Evolutionary conservation across 2,113 vertebrate genomes (phyloP).

Genomic region (Amblyopsis rosae): DNA sequence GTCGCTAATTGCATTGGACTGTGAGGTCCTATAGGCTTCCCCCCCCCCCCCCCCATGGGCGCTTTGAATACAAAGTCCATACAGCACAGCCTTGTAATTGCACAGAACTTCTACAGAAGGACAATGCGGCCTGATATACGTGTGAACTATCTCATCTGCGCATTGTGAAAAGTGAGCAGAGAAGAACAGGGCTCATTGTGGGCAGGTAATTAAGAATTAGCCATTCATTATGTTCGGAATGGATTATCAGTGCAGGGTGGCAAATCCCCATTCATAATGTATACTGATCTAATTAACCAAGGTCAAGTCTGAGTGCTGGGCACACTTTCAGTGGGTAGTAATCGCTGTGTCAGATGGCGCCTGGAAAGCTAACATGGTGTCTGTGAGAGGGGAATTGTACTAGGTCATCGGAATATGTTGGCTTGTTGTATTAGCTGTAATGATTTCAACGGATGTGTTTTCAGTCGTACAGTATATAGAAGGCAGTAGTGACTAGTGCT

Average conservation of each 20-base stretch:
- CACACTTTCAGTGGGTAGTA: not conserved
- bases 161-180: not conserved
- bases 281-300: not conserved
- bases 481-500: no score
- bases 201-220: conserved; percentile 5
- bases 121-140: not conserved
- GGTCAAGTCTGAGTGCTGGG: not conserved
- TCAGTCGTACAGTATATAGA: no score
- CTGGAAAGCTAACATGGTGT: not conserved
- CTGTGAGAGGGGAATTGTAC: not conserved
- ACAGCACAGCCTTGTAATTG: no score
- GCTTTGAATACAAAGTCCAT: no score
- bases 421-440: not conserved
- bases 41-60: no score
- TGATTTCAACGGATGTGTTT: not conserved
- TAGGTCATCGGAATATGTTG: not conserved
- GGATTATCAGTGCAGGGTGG: not conserved
- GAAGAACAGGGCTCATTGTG: not conserved
- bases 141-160: not conserved
- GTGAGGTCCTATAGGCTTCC: not conserved
- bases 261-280: conserved; percentile 10
- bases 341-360: not conserved
- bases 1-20: not conserved
- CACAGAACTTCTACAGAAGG: not conserved
- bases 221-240: not conserved